These are phyloP conservation scores for Busseola fusca DNA, from an alignment of 2,888 invertebrate species.

Conservation along the genomic window DNA sequence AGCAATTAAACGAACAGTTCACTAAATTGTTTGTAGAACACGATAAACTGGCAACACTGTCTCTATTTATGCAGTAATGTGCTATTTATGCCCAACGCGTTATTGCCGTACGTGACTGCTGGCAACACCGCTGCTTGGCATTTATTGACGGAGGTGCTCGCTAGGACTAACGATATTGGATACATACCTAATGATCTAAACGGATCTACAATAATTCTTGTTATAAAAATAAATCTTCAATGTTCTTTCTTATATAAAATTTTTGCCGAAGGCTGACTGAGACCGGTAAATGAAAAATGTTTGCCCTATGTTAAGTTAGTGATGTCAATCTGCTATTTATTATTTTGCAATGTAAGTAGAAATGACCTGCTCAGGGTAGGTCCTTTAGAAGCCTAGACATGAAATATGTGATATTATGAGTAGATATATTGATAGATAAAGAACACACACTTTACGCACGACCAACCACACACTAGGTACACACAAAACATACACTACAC, in stretches of 20 bases:
- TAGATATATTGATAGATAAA: not conserved
- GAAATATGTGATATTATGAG: no score
- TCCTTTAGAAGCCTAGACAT: no score
- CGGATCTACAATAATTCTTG: not conserved
- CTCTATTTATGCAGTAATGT: conserved; percentile 41
- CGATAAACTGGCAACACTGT: conserved; percentile 16
- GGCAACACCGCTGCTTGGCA: conserved; percentile 15
- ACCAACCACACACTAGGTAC: no score
- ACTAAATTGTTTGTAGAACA: conserved; percentile 26
- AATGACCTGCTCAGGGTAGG: no score
- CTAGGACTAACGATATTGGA: conserved; percentile 37
- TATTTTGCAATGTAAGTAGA: not conserved
- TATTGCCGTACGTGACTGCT: conserved; percentile 45
- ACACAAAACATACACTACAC: no score
- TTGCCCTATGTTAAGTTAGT: not conserved
- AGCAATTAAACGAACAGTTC: conserved; percentile 13
- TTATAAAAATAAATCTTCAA: conserved; percentile 4
- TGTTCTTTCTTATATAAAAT: not conserved
- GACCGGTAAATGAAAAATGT: not conserved
- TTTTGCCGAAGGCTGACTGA: not conserved
- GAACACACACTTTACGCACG: not conserved
- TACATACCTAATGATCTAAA: conserved; percentile 21
- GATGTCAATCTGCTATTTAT: not conserved
- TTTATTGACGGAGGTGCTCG: conserved; percentile 23
- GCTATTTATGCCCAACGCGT: conserved; percentile 30